Evolutionary conservation across 1,140 invertebrate species (phyloP), one percentile per base, ranked within the genome.

Genomic region (Meloidogyne hapla): DNA sequence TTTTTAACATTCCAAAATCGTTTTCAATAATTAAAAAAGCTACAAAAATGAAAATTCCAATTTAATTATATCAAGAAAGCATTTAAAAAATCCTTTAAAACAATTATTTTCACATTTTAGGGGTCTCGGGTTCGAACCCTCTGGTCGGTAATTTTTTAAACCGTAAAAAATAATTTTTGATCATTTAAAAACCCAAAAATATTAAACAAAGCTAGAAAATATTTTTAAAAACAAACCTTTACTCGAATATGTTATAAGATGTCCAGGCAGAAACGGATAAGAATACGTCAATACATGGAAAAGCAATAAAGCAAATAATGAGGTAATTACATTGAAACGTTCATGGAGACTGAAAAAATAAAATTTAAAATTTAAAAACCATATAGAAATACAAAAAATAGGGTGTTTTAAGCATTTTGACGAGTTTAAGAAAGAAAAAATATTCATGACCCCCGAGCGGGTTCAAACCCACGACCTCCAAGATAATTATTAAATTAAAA

Each of bases 251-350:
- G 70, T 80, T 38, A 79, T 18, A 65, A 79, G 45, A 28, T 67
- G 12, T 9, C 78, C 78, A 25, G 78, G 23, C 64, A 79, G 25
- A 68, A 79, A 79, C 9, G 78, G 69, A 23, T 69, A 79, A 10
- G 78, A 79, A 74, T 73, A 79, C 6, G 78, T 79, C 28, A 79
- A 33, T n/a, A 79, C 9, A 67, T 81, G 79, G 40, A 79, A 79
- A 12, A 76, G 10, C 23, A 79, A 6, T 28, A 79, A 40, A 33
- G 56, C 69, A 26, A 62, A 25, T 45, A 79, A 40, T 28, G 78
- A 79, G 33, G n/a, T 8, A 33, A 80, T 42, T 38, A 62, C 26
- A 25, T 73, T 80, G 28, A 74, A 12, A 13, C 78, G 78, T 28
- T 61, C 40, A 40, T 64, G 82, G 1, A 79, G 26, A 15, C 77